Evolutionary conservation across 2,113 vertebrate genomes (phyloP).

Genomic region (Actinemys pallida): DNA sequence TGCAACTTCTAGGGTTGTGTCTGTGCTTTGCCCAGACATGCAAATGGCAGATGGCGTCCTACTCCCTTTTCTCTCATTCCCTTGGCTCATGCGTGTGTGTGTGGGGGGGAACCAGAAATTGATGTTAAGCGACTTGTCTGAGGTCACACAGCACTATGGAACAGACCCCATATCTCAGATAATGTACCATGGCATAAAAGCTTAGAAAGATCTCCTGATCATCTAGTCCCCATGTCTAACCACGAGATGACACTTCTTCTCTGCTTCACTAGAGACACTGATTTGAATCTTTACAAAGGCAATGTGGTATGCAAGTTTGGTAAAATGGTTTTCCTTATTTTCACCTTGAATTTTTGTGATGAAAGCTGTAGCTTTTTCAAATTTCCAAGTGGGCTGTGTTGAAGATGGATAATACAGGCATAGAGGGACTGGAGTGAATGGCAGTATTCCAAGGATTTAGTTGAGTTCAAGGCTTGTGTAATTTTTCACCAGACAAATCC

Average conservation of each 20-base stretch:
- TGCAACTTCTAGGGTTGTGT: background rate
- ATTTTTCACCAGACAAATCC: background rate
- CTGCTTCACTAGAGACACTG: background rate
- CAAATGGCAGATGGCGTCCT: no score
- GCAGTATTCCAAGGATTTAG: background rate
- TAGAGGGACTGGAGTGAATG: background rate
- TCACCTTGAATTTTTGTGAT: background rate
- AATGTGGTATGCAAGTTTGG: background rate
- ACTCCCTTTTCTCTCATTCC: background rate
- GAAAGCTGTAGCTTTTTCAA: background rate
- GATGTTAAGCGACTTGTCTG: background rate
- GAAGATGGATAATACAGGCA: background rate
- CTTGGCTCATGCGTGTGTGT: background rate
- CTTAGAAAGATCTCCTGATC: background rate
- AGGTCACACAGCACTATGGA: background rate
- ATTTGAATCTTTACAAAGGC: background rate
- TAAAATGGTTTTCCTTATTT: background rate
- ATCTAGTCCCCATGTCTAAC: background rate
- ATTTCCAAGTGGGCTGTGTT: background rate
- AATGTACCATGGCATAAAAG: background rate
- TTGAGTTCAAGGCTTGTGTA: background rate
- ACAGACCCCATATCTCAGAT: background rate
- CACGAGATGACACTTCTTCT: background rate
- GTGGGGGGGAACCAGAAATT: background rate
- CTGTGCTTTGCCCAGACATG: background rate